A percentile compares a stretch with the other conserved stretches of the same genome.
These are phyloP conservation scores for Callosobruchus maculatus DNA, from an alignment of 2,888 invertebrate species.

Conservation along the genomic window DNA sequence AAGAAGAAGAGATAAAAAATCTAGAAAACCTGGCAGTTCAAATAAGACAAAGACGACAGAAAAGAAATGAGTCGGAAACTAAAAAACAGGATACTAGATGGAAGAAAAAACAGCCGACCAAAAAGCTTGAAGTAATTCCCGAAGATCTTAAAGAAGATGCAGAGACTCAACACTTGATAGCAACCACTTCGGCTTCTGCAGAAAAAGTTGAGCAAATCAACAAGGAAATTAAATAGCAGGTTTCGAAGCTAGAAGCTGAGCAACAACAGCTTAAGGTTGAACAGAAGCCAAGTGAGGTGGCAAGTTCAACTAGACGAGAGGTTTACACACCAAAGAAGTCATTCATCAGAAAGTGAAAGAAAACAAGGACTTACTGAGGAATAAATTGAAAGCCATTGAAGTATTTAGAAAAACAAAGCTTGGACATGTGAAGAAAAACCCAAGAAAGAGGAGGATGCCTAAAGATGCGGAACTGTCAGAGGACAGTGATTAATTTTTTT, in stretches of 20 bases:
- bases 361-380: slow-evolving; percentile 60
- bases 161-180: slow-evolving; percentile 33
- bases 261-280: background rate
- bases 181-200: slow-evolving; percentile 31
- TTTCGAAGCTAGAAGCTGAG: slow-evolving; percentile 13
- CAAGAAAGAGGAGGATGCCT: slow-evolving; percentile 47
- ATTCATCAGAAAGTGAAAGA: slow-evolving; percentile 75
- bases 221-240: slow-evolving; percentile 26
- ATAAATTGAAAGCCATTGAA: slow-evolving; percentile 73
- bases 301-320: slow-evolving; percentile 2
- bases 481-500: slow-evolving; percentile 26
- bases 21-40: slow-evolving; percentile 17
- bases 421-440: slow-evolving; percentile 52
- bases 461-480: slow-evolving; percentile 68
- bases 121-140: slow-evolving; percentile 13
- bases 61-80: slow-evolving; percentile 11
- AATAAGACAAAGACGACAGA: slow-evolving; percentile 17
- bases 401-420: slow-evolving; percentile 64
- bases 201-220: slow-evolving; percentile 37
- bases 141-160: slow-evolving; percentile 30
- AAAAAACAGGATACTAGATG: slow-evolving; percentile 1
- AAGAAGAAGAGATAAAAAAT: slow-evolving; percentile 17
- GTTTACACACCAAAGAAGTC: slow-evolving; percentile 51
- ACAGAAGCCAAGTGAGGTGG: slow-evolving; percentile 13
- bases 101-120: background rate